A percentile compares a stretch with the other conserved stretches of the same genome.
phyloP scores from a whole-genome alignment of 1,140 invertebrate species.

The Carposina sasakii region DNA sequence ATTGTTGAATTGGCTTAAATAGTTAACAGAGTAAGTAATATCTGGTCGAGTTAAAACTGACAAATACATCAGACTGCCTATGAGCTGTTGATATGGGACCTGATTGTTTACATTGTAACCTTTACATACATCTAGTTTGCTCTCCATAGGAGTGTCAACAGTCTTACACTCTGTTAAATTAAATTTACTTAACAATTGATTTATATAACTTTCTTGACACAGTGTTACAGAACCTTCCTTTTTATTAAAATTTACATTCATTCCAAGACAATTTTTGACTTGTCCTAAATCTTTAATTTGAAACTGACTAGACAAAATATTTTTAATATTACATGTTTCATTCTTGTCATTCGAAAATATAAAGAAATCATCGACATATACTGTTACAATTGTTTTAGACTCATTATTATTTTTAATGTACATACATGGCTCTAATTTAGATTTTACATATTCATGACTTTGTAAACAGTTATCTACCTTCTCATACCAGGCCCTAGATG shows the following conservation, averaged over 20 bases:
- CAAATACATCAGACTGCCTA: slow-evolving; percentile 63
- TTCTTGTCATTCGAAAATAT: slow-evolving; percentile 28
- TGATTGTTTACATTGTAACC: slow-evolving; percentile 6
- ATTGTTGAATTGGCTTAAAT: slow-evolving; percentile 15
- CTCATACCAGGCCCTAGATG: slow-evolving; percentile 32
- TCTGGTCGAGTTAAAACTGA: slow-evolving; percentile 57
- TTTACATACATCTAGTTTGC: neutral
- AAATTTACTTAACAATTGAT: slow-evolving; percentile 19
- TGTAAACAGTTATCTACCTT: slow-evolving; percentile 26
- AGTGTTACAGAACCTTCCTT: slow-evolving; percentile 9
- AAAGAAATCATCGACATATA: slow-evolving; percentile 47
- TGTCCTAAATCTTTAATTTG: slow-evolving; percentile 24
- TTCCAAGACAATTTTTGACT: slow-evolving; percentile 23
- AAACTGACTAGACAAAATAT: slow-evolving; percentile 18
- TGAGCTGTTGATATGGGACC: slow-evolving; percentile 42
- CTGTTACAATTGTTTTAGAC: slow-evolving; percentile 20
- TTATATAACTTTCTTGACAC: slow-evolving; percentile 19
- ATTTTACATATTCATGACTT: slow-evolving; percentile 21
- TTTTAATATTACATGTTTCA: slow-evolving; percentile 19
- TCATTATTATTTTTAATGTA: slow-evolving; percentile 25
- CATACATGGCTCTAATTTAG: slow-evolving; percentile 30
- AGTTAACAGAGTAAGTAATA: slow-evolving; percentile 54
- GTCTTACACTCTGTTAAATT: slow-evolving; percentile 1
- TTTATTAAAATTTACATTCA: slow-evolving; percentile 12
- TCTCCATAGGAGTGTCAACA: slow-evolving; percentile 25